These are phyloP conservation scores for Ictidomys tridecemlineatus DNA, from an alignment of 2,113 vertebrate genomes.

Conservation along the genomic window DNA sequence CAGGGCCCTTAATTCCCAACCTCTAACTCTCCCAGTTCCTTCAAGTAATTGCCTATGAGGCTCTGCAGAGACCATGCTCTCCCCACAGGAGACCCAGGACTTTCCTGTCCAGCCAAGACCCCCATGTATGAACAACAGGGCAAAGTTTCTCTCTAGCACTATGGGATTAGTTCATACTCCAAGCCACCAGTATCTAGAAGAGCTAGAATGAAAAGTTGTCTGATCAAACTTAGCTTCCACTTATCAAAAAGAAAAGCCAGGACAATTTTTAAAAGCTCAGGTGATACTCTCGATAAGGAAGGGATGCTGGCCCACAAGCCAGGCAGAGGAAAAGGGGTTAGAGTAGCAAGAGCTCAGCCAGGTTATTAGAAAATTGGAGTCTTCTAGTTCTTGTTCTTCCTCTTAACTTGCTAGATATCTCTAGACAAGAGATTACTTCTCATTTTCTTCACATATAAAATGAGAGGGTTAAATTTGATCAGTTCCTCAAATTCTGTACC, in stretches of 20 bases:
- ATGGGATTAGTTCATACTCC: neutral
- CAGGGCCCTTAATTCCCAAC: neutral
- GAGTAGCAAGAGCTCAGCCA: neutral
- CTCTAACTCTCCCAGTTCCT: neutral
- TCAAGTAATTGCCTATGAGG: neutral
- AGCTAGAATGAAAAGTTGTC: constrained; percentile 11
- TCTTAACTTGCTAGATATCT: neutral
- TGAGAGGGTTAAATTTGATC: neutral
- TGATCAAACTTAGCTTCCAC: constrained; percentile 7
- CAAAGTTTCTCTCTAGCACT: neutral
- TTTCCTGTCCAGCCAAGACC: neutral
- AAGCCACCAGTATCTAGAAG: neutral
- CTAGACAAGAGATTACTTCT: neutral
- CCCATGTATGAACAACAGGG: neutral
- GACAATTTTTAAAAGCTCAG: neutral
- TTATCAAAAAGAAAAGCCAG: constrained; percentile 38
- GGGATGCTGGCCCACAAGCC: neutral
- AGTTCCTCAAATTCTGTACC: constrained; percentile 34
- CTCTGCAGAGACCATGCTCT: neutral
- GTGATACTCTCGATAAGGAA: neutral
- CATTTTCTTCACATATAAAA: constrained; percentile 27
- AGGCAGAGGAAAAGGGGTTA: neutral
- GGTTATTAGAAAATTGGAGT: constrained; percentile 7
- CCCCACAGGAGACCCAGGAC: neutral
- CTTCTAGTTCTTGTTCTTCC: constrained; percentile 22